Base-by-base conservation (phyloP, 1,140 invertebrate genomes). In the Bicyclus anynana region DNA sequence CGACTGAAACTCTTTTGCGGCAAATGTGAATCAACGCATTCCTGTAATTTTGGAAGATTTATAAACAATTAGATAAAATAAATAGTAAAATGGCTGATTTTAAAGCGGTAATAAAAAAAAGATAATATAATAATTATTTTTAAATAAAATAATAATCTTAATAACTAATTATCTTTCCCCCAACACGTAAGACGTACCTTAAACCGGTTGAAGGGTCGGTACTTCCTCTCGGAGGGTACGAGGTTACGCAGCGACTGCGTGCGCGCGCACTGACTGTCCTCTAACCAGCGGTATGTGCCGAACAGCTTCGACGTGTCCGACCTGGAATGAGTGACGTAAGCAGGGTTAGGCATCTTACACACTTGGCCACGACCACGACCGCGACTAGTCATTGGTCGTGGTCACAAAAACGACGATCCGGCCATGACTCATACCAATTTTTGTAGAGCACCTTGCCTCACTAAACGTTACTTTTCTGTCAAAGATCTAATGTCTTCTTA, bases 131-230 rank as follows among this genome's bases (percentile, higher is more conserved):
- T n/a, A n/a, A n/a, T n/a, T n/a, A n/a, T n/a, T n/a, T n/a, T n/a
- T n/a, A n/a, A n/a, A n/a, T n/a, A n/a, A n/a, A n/a, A n/a, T n/a
- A n/a, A n/a, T n/a, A n/a, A n/a, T n/a, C n/a, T n/a, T n/a, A n/a
- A n/a, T n/a, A n/a, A n/a, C n/a, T n/a, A n/a, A n/a, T n/a, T n/a
- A n/a, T n/a, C n/a, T n/a, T n/a, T n/a, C n/a, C n/a, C n/a, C n/a
- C n/a, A n/a, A n/a, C 2, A 6, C 13, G 37, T 29, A 2, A 35
- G 1, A 51, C 23, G 13, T 72, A 88, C 86, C 83, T 89, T 89
- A 61, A 89, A 89, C 44, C 87, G 77, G 56, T 89, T 88, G 53
- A 89, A 88, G 52, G 76, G 88, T 20, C 88, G 66, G 40, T 76
- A 80, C 44, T 80, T 84, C 23, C 82, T 61, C 5, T 88, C 85